phyloP scores from a whole-genome alignment of 2,888 invertebrate species.

The Trichacis sp. region DNA sequence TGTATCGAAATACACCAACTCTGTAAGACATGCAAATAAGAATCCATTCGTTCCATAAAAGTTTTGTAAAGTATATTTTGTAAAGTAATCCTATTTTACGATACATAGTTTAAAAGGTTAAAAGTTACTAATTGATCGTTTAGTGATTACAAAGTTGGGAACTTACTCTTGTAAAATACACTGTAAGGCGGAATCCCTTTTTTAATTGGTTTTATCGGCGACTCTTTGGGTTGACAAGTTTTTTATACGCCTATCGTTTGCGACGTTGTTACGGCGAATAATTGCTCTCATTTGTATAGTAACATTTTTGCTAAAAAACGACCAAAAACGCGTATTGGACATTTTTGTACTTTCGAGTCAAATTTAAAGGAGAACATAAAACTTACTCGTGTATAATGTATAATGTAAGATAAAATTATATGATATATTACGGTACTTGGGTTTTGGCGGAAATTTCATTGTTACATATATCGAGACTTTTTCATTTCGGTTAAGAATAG shows the following conservation, averaged over 20 bases:
- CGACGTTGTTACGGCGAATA: not conserved
- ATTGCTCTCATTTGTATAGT: not conserved
- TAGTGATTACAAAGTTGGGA: not conserved
- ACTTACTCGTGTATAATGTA: not conserved
- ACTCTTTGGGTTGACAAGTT: too few species aligned
- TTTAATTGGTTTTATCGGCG: too few species aligned
- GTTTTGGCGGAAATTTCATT: too few species aligned
- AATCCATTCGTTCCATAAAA: too few species aligned
- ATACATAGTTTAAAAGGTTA: not conserved
- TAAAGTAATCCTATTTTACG: not conserved
- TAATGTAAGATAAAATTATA: not conserved
- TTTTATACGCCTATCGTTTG: too few species aligned
- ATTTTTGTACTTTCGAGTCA: slow-evolving; percentile 1
- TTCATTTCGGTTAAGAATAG: too few species aligned
- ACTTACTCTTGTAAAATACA: slow-evolving; percentile 1
- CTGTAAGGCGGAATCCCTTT: not conserved
- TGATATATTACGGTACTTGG: too few species aligned
- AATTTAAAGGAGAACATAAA: not conserved
- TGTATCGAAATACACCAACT: too few species aligned
- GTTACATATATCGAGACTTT: too few species aligned
- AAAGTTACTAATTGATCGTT: not conserved
- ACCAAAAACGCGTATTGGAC: not conserved
- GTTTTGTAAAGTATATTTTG: too few species aligned
- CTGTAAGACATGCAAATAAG: too few species aligned
- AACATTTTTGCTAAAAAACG: not conserved